Conservation (phyloP, 2,888 invertebrate species). For the Hypomecis punctinalis region DNA sequence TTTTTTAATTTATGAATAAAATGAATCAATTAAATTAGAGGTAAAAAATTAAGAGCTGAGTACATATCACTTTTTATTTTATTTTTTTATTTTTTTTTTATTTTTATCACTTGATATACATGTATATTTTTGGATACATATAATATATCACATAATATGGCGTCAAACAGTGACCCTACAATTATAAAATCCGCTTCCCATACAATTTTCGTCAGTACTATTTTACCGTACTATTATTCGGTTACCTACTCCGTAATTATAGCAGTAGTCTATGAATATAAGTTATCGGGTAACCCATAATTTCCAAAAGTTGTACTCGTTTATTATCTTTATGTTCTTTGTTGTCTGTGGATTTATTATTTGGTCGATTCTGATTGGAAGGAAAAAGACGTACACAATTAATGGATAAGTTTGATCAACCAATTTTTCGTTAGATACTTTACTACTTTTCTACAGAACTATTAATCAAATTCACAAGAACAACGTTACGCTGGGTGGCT, state of each 20-base stretch:
- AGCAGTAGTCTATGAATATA: constrained; percentile 9
- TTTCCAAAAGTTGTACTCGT: background rate
- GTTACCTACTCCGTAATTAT: constrained; percentile 22
- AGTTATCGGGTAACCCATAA: background rate
- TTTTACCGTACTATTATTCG: constrained; percentile 26
- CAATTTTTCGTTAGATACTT: too few species aligned
- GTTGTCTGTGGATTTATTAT: background rate
- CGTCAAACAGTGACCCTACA: constrained; percentile 20
- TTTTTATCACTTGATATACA: background rate
- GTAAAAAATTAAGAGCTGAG: too few species aligned
- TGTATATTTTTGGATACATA: constrained; percentile 9
- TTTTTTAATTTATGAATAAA: too few species aligned
- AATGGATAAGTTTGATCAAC: too few species aligned
- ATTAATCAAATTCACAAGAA: too few species aligned
- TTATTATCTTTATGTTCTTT: background rate
- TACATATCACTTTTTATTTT: too few species aligned
- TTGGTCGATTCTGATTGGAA: background rate
- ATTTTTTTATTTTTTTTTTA: too few species aligned
- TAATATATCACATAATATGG: constrained; percentile 3
- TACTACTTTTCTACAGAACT: too few species aligned
- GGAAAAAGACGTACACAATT: too few species aligned
- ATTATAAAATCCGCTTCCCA: too few species aligned
- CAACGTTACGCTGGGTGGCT: too few species aligned
- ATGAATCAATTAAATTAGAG: too few species aligned
- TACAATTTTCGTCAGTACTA: constrained; percentile 17